Evolutionary conservation across 2,888 invertebrate species (phyloP).

Genomic region (Dorcus parallelipipedus): DNA sequence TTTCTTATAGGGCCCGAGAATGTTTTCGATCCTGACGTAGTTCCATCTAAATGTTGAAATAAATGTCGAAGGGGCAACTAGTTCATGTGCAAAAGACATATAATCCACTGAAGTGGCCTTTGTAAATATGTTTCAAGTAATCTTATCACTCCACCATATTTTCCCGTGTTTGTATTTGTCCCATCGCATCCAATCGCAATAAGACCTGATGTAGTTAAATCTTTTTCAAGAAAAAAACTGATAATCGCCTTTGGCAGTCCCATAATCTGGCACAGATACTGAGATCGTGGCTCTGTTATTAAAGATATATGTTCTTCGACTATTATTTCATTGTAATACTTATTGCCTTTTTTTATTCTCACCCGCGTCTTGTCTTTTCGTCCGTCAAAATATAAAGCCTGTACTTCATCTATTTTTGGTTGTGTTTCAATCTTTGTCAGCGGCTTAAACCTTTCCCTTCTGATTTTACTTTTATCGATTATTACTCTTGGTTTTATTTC

Average conservation of each 20-base stretch:
- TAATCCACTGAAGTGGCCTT: not conserved
- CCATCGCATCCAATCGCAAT: not conserved
- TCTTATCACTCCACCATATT: constrained; percentile 1
- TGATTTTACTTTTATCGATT: constrained; percentile 1
- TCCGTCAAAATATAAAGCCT: constrained; percentile 3
- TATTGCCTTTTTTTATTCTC: not conserved
- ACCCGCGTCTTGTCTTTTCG: not conserved
- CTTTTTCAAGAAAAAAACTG: not conserved
- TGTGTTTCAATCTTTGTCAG: not conserved
- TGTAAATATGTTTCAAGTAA: constrained; percentile 1
- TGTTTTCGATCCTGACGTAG: constrained; percentile 4
- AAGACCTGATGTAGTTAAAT: not conserved
- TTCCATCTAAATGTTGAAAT: constrained; percentile 26
- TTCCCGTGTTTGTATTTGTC: not conserved
- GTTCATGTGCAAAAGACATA: constrained; percentile 1
- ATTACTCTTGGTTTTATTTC: not conserved
- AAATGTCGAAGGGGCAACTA: constrained; percentile 22
- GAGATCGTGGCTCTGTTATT: not conserved
- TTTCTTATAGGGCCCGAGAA: no score
- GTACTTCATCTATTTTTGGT: not conserved
- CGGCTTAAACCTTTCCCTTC: not conserved
- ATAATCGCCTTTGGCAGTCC: not conserved
- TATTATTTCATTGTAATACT: constrained; percentile 1
- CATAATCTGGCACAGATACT: not conserved
- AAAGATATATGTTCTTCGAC: constrained; percentile 1